These are phyloP conservation scores for Drosophila mimica DNA, from an alignment of 2,888 invertebrate species.

Conservation along the genomic window DNA sequence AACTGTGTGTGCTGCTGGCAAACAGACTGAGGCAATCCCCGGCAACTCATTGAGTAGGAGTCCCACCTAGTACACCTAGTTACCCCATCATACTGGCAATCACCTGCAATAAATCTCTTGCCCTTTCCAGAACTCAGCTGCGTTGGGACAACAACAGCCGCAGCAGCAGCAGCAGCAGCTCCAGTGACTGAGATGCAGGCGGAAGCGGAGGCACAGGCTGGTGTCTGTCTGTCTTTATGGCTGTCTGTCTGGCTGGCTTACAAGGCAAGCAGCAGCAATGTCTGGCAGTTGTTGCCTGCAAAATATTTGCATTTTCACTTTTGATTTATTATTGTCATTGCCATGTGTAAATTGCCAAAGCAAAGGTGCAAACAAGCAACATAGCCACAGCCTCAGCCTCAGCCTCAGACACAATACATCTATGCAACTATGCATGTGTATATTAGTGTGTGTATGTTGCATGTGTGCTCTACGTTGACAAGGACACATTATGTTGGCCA, in stretches of 20 bases:
- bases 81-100: conserved; percentile 25
- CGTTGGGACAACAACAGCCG: conserved; percentile 11
- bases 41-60: neutral
- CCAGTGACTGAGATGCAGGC: conserved; percentile 4
- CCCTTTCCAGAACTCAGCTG: conserved; percentile 27
- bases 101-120: conserved; percentile 68
- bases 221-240: neutral
- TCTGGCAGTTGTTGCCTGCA: conserved; percentile 60
- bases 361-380: conserved; percentile 76
- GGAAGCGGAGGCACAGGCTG: conserved; percentile 4
- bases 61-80: conserved; percentile 2
- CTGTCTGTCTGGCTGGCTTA: conserved; percentile 39
- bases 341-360: conserved; percentile 79
- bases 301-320: conserved; percentile 81
- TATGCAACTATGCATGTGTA: conserved; percentile 12
- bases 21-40: conserved; percentile 7
- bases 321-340: conserved; percentile 81
- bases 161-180: neutral
- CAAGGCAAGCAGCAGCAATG: conserved; percentile 43
- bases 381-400: conserved; percentile 38
- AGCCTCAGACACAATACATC: conserved; percentile 7
- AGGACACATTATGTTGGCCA: conserved; percentile 78
- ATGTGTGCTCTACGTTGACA: conserved; percentile 57
- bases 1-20: conserved; percentile 40
- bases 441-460: conserved; percentile 1